Evolutionary conservation across 2,113 vertebrate species (phyloP), one percentile per base, ranked within the genome.

Genomic region (Microtus montanus): DNA sequence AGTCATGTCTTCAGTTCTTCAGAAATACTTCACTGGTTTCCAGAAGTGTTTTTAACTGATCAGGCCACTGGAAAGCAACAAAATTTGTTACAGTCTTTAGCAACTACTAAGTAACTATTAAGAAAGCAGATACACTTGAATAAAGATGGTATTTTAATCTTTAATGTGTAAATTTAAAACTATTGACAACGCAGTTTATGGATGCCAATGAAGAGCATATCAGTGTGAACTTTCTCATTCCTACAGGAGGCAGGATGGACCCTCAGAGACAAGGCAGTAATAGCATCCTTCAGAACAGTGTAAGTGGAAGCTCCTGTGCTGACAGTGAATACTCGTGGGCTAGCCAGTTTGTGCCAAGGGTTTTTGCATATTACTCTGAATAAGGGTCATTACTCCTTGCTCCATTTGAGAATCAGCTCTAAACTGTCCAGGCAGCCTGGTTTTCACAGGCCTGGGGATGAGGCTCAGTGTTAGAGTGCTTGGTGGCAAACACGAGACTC

Each of bases 191-290:
- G 10, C 94, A 82, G 88, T 96, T 93, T 80, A 80, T 58, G 75
- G 78, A 87, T 73, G 64, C n/a, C 89, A 84, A 54, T 90, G 68
- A 92, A 87, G 70, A 95, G 38, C 49, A 24, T 93, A 26, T 88
- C 54, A 87, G 44, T 96, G 86, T 97, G 92, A 97, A 98, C 86
- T 97, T 97, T 35, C 7, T 98, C 87, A 93, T 98, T 95, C 96
- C 94, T 95, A 90, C 97, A 98, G 98, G 98, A 97, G 92, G 97
- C 97, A 98, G 98, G 96, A 91, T 95, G 94, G 98, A 99, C 92
- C 96, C 97, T 96, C 97, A 97, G 94, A 98, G 97, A 96, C 98
- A 97, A 97, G 96, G 97, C 95, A 97, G 95, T 97, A 98, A 97
- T 94, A 97, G 97, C 95, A 89, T 87, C 89, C 38, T 97, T 97